These are phyloP conservation scores for Nansenia antarctica DNA, from an alignment of 2,113 vertebrate species.

Conservation along the genomic window DNA sequence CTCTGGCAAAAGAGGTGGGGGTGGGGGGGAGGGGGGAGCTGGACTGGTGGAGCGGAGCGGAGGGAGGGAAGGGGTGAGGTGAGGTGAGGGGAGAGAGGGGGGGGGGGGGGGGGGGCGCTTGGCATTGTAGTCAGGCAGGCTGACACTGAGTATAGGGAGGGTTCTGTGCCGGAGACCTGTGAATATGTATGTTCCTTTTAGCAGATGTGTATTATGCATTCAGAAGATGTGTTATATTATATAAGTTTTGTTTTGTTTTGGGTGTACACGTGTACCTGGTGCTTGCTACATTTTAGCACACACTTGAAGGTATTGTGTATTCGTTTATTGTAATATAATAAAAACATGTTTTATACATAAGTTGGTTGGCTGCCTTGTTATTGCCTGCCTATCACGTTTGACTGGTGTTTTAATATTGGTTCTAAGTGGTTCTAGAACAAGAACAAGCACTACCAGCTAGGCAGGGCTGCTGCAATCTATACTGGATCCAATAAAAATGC, in stretches of 20 bases:
- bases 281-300: constrained; percentile 73
- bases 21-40: neutral
- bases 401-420: too few relatives aligned
- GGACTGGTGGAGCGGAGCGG: neutral
- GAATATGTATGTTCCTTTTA: constrained; percentile 77
- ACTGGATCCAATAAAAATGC: neutral
- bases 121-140: constrained; percentile 13
- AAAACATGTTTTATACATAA: constrained; percentile 86
- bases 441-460: too few relatives aligned
- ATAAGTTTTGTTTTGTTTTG: constrained; percentile 57
- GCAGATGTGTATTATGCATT: constrained; percentile 68
- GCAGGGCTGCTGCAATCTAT: neutral
- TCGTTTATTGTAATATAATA: constrained; percentile 88
- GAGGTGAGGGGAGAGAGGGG: neutral
- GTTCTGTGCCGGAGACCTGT: constrained; percentile 83
- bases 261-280: constrained; percentile 65
- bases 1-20: neutral
- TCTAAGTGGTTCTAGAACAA: too few relatives aligned
- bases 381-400: too few relatives aligned
- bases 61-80: neutral
- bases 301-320: constrained; percentile 75
- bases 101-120: neutral
- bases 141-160: constrained; percentile 52
- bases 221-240: constrained; percentile 73
- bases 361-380: too few relatives aligned